Evolutionary conservation across 2,113 vertebrate species (phyloP), one percentile per base, ranked within the genome.

Genomic region (Gavialis gangeticus): DNA sequence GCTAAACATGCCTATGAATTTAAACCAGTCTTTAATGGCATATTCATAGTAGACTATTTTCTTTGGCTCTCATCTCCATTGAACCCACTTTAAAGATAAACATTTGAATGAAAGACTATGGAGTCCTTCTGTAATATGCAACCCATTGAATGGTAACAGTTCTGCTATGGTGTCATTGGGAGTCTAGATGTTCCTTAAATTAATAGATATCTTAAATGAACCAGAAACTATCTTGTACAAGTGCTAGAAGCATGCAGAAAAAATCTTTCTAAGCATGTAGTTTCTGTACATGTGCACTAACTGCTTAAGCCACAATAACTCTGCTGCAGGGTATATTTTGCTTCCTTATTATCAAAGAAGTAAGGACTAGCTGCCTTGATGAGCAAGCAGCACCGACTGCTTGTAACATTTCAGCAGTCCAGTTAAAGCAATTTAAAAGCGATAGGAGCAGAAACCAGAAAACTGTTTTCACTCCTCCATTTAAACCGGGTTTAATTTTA

Each of bases 241-340:
- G 89, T 60, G 81, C 90, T 95, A 89, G 0, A 1, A 75, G 84
- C 3, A 7, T 30, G 0, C 28, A 17, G 83, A 66, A 46, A 28
- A n/a, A 63, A 67, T 37, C 84, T 8, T 3, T 64, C 82, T 2
- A 0, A 75, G 82, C 79, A 63, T 22, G 67, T 0, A 83, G 73
- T 37, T 56, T 84, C 77, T 0, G 0, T 13, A 63, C 90, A 54
- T 19, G 57, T 85, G 90, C 77, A 4, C 67, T 22, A 84, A 78
- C 75, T 82, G 79, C 79, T 96, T 4, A 0, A 96, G 69, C 88
- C 94, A 81, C 82, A 37, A 3, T 3, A 60, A 57, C 60, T 2
- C 1, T 85, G 91, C 95, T 96, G 88, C 95, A 57, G 91, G 90
- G 57, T 62, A 21, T 89, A 92, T 75, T 82, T 79, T 79, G n/a